Percentiles rank a stretch among this genome's conserved stretches.
Conservation (phyloP, 2,797 vertebrate species). For the Lepilemur ruficaudatus region DNA sequence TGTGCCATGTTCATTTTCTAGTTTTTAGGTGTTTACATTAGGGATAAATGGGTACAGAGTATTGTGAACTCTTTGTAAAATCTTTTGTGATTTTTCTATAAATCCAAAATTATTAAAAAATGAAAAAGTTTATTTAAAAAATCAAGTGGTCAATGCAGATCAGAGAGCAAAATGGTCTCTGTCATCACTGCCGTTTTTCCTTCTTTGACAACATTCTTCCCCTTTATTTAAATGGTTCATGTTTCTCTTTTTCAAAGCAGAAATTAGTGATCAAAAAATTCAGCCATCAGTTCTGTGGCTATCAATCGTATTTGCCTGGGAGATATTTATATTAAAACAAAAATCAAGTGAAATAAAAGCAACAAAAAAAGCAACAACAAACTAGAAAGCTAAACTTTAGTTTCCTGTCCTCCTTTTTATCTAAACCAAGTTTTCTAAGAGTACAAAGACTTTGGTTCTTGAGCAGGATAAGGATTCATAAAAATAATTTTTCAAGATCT, state of each 20-base stretch:
- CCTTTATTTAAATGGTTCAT: background rate
- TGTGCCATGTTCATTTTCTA: background rate
- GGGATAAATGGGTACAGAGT: fast-evolving
- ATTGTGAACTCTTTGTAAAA: background rate
- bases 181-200: fast-evolving
- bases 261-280: background rate
- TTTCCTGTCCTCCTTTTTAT: background rate
- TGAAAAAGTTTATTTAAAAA: background rate
- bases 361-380: background rate
- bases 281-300: background rate
- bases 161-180: background rate
- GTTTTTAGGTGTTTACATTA: background rate
- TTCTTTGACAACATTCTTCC: background rate
- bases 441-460: background rate
- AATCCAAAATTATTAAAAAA: background rate
- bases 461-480: background rate
- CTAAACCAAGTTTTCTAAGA: background rate
- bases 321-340: background rate
- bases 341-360: background rate
- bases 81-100: background rate
- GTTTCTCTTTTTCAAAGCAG: background rate
- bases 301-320: background rate
- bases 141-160: background rate
- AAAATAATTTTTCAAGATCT: background rate
- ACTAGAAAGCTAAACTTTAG: background rate